A percentile compares a stretch with the other conserved stretches of the same genome.
Conservation (phyloP, 2,888 invertebrate genomes). For the Anthophora plumipes region DNA sequence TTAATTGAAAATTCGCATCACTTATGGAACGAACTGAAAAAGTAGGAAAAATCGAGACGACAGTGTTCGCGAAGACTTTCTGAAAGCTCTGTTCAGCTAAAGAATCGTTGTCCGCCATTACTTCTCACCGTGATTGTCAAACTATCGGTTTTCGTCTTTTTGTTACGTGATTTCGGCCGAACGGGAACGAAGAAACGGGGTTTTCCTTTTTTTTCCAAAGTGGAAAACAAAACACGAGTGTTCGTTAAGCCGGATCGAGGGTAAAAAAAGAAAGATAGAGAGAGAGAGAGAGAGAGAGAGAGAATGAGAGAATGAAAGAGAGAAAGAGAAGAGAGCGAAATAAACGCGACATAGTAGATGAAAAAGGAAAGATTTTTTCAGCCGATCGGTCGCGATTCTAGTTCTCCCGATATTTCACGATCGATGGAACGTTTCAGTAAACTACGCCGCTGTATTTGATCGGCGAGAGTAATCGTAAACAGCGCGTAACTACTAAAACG, state of each 20-base stretch:
- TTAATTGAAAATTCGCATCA: background rate
- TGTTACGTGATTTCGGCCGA: conserved; percentile 16
- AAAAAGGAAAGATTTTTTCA: conserved; percentile 2
- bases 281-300: too few relatives aligned
- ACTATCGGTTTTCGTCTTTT: conserved; percentile 14
- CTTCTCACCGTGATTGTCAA: background rate
- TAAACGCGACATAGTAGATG: conserved; percentile 4
- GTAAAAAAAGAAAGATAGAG: background rate
- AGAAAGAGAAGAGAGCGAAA: background rate
- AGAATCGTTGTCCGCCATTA: background rate
- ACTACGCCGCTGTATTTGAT: conserved; percentile 6
- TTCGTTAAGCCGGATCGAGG: conserved; percentile 19
- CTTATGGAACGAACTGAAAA: too few relatives aligned
- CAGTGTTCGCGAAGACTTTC: background rate
- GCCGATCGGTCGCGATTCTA: conserved; percentile 17
- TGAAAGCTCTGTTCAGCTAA: background rate
- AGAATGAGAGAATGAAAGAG: too few relatives aligned
- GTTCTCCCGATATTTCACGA: background rate
- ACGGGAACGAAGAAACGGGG: conserved; percentile 4
- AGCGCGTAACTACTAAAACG: background rate
- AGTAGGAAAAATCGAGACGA: background rate
- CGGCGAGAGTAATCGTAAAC: conserved; percentile 4
- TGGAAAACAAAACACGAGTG: background rate
- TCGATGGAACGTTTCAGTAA: conserved; percentile 5
- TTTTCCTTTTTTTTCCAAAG: background rate